Base-by-base conservation (phyloP, 2,113 vertebrate genomes). In the Pogona vitticeps region DNA sequence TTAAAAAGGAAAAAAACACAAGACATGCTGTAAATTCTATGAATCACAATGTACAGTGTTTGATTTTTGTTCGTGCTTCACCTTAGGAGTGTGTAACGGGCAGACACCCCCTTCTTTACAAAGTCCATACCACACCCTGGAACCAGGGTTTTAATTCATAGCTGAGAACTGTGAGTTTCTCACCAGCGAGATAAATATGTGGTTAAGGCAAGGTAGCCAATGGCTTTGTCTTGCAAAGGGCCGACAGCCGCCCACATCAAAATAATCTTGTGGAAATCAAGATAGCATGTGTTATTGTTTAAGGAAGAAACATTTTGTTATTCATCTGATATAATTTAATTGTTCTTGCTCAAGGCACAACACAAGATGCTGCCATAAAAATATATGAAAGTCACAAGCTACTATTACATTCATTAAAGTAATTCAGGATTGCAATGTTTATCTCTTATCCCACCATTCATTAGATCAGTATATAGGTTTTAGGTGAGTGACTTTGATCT, bases 101-200 rank as follows among this genome's bases (percentile, higher is more conserved):
- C 0, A 58, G 77, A 28, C 56, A 59, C 87, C 89, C 72, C 65
- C 75, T 88, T 89, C 82, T 89, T 73, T 81, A 80, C 76, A 52
- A 68, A 72, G 2, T 61, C 65, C 82, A 89, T 91, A 83, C 68
- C 59, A 83, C 56, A 71, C 76, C 80, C 91, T 81, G 82, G 85
- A 91, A 87, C 59, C 72, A 83, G 2, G n/a, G 71, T 83, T 33
- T 56, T 68, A 17, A 82, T 82, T 81, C 46, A 90, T 83, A 70
- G 21, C 72, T 65, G 71, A 58, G 46, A 2, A 8, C 1, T 2
- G 36, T 88, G 6, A 68, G 83, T 61, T 40, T 90, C 88, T 84
- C 88, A 68, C 83, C 13, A 6, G 38, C 9, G 68, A 46, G 1
- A 3, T 91, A 80, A 82, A 88, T 84, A 83, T 83, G 76, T 83